Base-by-base conservation (phyloP, 2,113 vertebrate species). In the Phocoena phocoena region DNA sequence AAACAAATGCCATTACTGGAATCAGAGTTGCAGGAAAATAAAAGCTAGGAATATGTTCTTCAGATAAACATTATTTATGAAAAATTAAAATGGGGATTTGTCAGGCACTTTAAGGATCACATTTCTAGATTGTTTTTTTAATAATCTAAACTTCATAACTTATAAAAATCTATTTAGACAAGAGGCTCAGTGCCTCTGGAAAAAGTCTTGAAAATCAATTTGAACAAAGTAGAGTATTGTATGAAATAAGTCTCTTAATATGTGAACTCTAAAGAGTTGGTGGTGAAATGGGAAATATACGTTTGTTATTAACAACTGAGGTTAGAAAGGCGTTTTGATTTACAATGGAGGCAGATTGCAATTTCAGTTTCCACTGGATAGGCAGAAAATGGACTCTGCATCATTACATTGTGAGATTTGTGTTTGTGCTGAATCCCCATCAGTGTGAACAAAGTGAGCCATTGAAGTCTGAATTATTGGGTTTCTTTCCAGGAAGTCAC, bases 341-440 rank as follows among this genome's bases (percentile, higher is more conserved):
- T 97, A 96, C 71, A 94, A 10, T 1, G 2, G 81, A 96, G 65
- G 93, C 2, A 20, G 77, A 73, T 50, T 85, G 71, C 77, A 97
- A 95, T 97, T 97, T 97, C 77, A 93, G 86, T 95, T 98, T 97
- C 77, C 86, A 95, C 73, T 91, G 81, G 95, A 74, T 94, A 96
- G 96, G 97, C 97, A 93, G 95, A 95, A 94, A 96, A 96, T 85
- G 65, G 80, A 81, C 92, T 97, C 53, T 96, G 95, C 95, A 80
- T 96, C 96, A 97, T 97, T 97, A 93, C 85, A 23, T 86, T 93
- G 77, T 92, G 71, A 96, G 93, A 97, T 96, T 96, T 96, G 81
- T 96, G 88, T 90, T 93, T 94, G 86, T 73, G 88, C 77, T 95
- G 85, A 90, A 87, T 96, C 77, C 63, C 67, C 92, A 88, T 91